phyloP scores from a whole-genome alignment of 2,888 invertebrate genomes.

The Nephrotoma appendiculata region DNA sequence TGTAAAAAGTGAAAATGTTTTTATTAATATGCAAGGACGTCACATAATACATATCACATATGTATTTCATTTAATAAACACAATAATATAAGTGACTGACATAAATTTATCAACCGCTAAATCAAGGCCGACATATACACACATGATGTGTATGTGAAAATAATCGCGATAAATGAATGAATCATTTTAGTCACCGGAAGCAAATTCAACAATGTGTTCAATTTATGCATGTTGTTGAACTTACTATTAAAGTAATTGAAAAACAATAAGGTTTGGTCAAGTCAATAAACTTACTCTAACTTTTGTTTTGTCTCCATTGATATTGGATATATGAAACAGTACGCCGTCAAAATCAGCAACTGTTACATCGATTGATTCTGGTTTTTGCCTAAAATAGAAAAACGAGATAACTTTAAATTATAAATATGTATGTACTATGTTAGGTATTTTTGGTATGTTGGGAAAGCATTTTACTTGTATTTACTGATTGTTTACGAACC shows the following conservation, averaged over 20 bases:
- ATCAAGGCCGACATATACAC: neutral
- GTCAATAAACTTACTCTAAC: slow-evolving; percentile 60
- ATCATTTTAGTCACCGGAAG: neutral
- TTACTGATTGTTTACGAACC: neutral
- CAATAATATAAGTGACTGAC: neutral
- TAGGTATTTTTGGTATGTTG: neutral
- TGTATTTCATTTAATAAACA: neutral
- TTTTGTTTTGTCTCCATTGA: slow-evolving; percentile 92
- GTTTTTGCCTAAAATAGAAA: slow-evolving; percentile 64
- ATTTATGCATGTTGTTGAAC: neutral
- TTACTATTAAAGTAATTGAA: no score
- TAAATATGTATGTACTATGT: neutral
- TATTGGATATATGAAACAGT: slow-evolving; percentile 94
- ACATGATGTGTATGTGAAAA: neutral
- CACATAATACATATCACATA: neutral
- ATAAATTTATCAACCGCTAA: neutral
- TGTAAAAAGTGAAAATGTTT: slow-evolving; percentile 31
- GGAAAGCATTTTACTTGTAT: neutral
- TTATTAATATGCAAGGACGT: neutral
- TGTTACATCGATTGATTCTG: slow-evolving; percentile 86
- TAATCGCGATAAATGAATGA: neutral
- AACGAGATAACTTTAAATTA: neutral
- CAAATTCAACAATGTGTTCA: neutral
- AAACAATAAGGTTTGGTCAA: neutral
- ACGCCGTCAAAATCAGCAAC: slow-evolving; percentile 99